These are phyloP conservation scores for Rhagium mordax DNA, from an alignment of 2,888 invertebrate genomes.

Conservation along the genomic window DNA sequence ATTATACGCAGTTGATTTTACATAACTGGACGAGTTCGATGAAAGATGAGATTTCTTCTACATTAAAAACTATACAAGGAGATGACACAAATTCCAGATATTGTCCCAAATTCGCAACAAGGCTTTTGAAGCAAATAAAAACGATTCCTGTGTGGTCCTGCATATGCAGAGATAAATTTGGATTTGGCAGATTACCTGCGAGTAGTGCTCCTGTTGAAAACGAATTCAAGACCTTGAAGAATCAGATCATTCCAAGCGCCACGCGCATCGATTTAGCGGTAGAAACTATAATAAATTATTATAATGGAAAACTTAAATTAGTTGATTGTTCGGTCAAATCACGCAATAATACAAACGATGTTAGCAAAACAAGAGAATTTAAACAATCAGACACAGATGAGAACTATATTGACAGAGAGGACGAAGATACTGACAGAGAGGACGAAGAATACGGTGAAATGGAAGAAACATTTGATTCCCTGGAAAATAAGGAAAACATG, in stretches of 20 bases:
- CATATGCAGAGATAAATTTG: slow-evolving; percentile 12
- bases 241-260: neutral
- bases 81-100: too few relatives aligned
- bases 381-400: too few relatives aligned
- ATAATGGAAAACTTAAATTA: slow-evolving; percentile 5
- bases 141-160: slow-evolving; percentile 29
- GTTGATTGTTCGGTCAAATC: neutral
- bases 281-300: neutral
- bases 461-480: too few relatives aligned
- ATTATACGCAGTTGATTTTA: too few relatives aligned
- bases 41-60: too few relatives aligned
- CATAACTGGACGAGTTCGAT: too few relatives aligned
- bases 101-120: neutral
- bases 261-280: slow-evolving; percentile 1
- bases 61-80: too few relatives aligned
- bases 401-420: too few relatives aligned
- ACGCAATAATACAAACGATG: neutral
- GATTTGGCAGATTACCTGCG: slow-evolving; percentile 23
- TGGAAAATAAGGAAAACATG: too few relatives aligned
- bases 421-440: too few relatives aligned
- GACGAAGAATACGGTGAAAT: too few relatives aligned
- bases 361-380: too few relatives aligned
- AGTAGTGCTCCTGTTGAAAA: slow-evolving; percentile 27
- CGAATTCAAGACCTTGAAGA: slow-evolving; percentile 20
- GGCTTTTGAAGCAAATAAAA: neutral